phyloP scores from a whole-genome alignment of 2,888 invertebrate genomes.

The Zaprionus obscuricornis region DNA sequence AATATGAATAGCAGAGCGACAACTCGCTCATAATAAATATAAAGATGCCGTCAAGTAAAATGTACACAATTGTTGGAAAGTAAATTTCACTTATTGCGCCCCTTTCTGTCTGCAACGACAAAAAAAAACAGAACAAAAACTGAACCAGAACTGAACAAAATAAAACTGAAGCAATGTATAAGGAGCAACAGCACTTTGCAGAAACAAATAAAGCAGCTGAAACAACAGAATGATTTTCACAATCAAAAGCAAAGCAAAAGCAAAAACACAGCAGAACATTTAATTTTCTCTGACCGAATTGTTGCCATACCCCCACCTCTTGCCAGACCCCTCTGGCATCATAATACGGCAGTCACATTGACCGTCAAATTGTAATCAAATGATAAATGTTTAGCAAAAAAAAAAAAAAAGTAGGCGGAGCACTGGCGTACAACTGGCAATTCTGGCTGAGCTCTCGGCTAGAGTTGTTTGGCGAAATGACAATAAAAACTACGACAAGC shows the following conservation, averaged over 20 bases:
- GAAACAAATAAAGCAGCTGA: slow-evolving; percentile 51
- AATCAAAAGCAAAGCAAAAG: slow-evolving; percentile 55
- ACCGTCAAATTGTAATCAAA: slow-evolving; percentile 76
- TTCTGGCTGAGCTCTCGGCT: too few relatives aligned
- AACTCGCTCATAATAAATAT: slow-evolving; percentile 63
- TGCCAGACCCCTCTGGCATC: slow-evolving; percentile 22
- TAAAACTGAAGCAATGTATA: not conserved
- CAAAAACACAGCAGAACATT: slow-evolving; percentile 49
- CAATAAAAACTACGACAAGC: slow-evolving; percentile 36
- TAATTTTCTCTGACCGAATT: slow-evolving; percentile 46
- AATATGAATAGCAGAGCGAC: slow-evolving; percentile 52
- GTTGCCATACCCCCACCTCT: not conserved
- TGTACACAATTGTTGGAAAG: slow-evolving; percentile 64
- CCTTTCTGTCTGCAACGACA: slow-evolving; percentile 11
- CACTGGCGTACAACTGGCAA: not conserved
- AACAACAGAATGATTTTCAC: slow-evolving; percentile 55
- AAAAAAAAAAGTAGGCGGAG: slow-evolving; percentile 6
- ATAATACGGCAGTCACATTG: slow-evolving; percentile 60
- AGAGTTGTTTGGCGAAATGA: slow-evolving; percentile 41
- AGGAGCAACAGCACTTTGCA: slow-evolving; percentile 8
- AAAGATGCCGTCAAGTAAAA: slow-evolving; percentile 48
- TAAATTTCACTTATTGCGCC: slow-evolving; percentile 57
- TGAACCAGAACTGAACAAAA: too few relatives aligned
- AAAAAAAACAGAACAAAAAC: not conserved
- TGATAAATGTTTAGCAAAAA: slow-evolving; percentile 65